Base-by-base conservation (phyloP, 2,888 invertebrate genomes). In the Drosophila rellima region DNA sequence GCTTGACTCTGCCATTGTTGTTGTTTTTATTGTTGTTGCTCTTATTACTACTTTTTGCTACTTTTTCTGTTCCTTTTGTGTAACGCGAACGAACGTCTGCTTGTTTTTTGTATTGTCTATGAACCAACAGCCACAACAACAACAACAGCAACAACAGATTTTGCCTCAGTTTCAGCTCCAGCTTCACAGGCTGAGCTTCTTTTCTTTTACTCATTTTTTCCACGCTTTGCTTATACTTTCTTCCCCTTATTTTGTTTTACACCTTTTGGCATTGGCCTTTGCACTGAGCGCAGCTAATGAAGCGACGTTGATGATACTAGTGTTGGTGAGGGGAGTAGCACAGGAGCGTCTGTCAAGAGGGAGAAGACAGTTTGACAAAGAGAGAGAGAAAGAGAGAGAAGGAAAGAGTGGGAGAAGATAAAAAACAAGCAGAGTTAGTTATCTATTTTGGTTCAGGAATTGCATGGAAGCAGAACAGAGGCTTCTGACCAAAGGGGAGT, bases 251-350 rank as follows among this genome's bases (percentile, higher is more conserved):
- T 79, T 80, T 80, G 62, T 70, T 74, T 70, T 82, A 68, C 82
- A 88, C 89, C 87, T 83, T 86, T 74, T 78, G 89, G 74, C 84
- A 80, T 88, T 84, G 81, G 89, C 84, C 81, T 78, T 81, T 83
- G 74, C 71, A 86, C 71, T 62, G 81, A 81, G 70, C 78, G 39
- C 57, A 64, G 78, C 87, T 83, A 83, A 83, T 83, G 82, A 83
- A 88, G 87, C 87, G 87, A 55, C 54, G 68, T 63, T 78, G 87
- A 80, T 88, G 84, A 77, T 70, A 59, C 70, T 48, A 64, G 42
- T 42, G 40, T 37, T 37, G 51, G 35, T 50, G 8, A 1, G 47
- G 57, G 17, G 17, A 26, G 47, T 7, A 45, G 35, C 44, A 60
- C 65, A 77, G 48, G 55, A 76, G 80, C 64, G 62, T 64, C 44